Evolutionary conservation across 2,888 invertebrate genomes (phyloP), one percentile per base, ranked within the genome.

Genomic region (Athripsodes cinereus): DNA sequence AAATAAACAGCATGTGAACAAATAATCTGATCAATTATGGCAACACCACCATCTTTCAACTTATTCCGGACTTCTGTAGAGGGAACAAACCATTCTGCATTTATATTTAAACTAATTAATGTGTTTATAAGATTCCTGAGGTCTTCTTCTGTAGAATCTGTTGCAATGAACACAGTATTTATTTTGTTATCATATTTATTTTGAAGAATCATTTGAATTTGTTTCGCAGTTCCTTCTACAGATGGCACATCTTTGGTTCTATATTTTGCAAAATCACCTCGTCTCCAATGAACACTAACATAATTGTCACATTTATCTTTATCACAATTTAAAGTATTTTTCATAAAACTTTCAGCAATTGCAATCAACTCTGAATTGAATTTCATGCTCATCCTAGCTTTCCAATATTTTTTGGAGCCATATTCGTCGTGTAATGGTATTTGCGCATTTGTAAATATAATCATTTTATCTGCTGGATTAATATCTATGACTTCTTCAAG

Each of bases 1-100:
- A 97, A 97, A 70, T 84, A 86, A 64, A 85, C 83, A 0, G 94
- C 89, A 72, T 88, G 86, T 0, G 96, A 88, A 73, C 95, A 94
- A 65, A 99, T 90, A 67, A 96, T 91, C 78, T 99, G 97, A 70
- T 98, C 97, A 52, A 97, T 85, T 57, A 97, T 92, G 1, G 97
- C 95, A 21, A 91, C 70, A 1, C 92, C 93, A 1, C 96, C 96
- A 69, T 95, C 94, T 69, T 83, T 83, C 64, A 78, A 84, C 57
- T 74, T 72, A 1, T 72, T 68, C 62, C 79, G 72, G 10, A 86
- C 73, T n/a, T 68, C 66, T n/a, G 68, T 63, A 22, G 72, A 70
- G 1, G 86, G 82, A 20, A 67, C 48, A 60, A 71, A 79, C 53
- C 68, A 67, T 62, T 71, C 69, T 1, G 72, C 68, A 49, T 68